Evolutionary conservation across 2,797 vertebrate species (phyloP).

Genomic region (Hipposideros larvatus): DNA sequence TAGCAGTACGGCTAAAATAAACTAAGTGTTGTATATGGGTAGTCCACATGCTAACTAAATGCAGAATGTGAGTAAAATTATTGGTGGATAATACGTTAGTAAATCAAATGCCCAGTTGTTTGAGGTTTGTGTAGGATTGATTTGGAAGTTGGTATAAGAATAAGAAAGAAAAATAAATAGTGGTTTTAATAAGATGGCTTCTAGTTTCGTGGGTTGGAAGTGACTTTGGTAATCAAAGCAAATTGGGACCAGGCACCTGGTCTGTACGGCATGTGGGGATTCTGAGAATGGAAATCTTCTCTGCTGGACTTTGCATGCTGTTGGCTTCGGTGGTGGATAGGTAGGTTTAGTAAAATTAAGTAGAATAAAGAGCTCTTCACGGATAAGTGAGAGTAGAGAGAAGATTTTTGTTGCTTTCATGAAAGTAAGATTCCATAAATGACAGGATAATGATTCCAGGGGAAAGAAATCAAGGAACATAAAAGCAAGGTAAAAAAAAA

Average conservation of each 20-base stretch:
- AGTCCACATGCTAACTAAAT: neutral
- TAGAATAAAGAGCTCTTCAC: neutral
- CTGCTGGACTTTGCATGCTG: neutral
- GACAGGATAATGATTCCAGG: neutral
- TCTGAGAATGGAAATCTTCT: neutral
- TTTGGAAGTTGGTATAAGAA: neutral
- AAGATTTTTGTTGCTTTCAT: neutral
- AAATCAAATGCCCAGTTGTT: neutral
- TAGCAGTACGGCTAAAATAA: neutral
- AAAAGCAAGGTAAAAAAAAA: neutral
- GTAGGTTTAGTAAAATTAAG: neutral
- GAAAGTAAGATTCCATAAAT: neutral
- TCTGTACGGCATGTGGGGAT: neutral
- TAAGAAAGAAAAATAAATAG: neutral
- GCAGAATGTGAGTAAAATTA: neutral
- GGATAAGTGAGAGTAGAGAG: neutral
- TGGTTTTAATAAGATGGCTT: neutral
- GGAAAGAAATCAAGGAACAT: neutral
- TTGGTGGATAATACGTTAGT: neutral
- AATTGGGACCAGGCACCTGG: neutral
- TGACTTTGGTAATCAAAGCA: neutral
- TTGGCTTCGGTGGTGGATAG: neutral
- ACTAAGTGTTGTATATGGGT: no score
- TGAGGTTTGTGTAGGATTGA: neutral
- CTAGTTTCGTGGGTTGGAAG: neutral